Percentiles rank a stretch among this genome's conserved stretches.
These are phyloP conservation scores for Antigone vipio DNA, from an alignment of 2,113 vertebrate species.

Conservation along the genomic window DNA sequence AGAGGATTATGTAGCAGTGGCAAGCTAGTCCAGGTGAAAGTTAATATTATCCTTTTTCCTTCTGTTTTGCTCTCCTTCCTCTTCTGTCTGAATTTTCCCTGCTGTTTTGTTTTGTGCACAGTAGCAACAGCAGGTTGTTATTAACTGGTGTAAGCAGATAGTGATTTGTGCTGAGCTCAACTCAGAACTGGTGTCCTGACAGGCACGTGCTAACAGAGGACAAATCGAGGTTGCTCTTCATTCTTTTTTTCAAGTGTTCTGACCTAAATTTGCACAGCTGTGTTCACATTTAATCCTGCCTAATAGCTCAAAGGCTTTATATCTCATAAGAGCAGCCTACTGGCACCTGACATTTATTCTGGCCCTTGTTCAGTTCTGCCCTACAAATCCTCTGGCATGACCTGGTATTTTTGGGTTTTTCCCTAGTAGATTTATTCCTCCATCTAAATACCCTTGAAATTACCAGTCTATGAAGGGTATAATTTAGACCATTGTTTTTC, in stretches of 20 bases:
- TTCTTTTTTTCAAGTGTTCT: not conserved
- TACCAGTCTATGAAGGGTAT: not conserved
- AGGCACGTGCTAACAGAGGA: not conserved
- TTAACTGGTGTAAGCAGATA: conserved; percentile 16
- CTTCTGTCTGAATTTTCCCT: not conserved
- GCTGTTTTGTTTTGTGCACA: not conserved
- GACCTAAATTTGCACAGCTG: conserved; percentile 59
- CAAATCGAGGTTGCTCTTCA: not conserved
- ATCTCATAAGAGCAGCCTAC: not conserved
- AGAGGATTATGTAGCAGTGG: not conserved
- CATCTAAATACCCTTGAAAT: not conserved
- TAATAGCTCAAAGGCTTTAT: conserved; percentile 38
- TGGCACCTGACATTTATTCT: conserved; percentile 26
- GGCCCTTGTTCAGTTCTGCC: not conserved
- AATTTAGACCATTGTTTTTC: not conserved
- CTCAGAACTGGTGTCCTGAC: not conserved
- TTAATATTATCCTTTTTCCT: not conserved
- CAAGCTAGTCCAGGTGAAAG: not conserved
- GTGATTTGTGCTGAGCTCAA: conserved; percentile 5
- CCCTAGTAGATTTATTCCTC: not conserved
- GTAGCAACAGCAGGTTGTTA: not conserved
- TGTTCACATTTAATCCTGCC: conserved; percentile 48
- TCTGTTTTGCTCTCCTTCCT: not conserved
- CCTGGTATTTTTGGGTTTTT: not conserved
- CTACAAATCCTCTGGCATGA: not conserved